phyloP scores from a whole-genome alignment of 2,888 invertebrate species.

The Epicampocera succincta region DNA sequence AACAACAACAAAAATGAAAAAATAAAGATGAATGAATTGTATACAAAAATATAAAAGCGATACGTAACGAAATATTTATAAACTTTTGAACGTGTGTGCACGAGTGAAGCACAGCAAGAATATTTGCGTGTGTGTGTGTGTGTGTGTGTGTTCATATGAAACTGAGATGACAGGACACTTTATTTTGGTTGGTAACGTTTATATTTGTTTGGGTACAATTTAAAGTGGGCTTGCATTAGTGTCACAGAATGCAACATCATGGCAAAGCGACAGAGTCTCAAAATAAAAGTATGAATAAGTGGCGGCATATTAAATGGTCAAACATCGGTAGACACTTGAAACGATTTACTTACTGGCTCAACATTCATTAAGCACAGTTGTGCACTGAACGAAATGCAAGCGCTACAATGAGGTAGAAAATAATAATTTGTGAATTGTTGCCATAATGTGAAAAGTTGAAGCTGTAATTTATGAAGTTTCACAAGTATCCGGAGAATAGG shows the following conservation, averaged over 20 bases:
- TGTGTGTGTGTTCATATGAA: conserved; percentile 25
- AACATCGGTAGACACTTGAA: conserved; percentile 49
- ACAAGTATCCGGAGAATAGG: no score
- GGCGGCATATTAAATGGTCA: conserved; percentile 54
- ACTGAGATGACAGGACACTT: conserved; percentile 64
- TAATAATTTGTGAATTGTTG: not conserved
- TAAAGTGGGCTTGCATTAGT: conserved; percentile 9
- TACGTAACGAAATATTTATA: conserved; percentile 38
- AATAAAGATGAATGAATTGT: conserved; percentile 50
- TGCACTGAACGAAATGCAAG: conserved; percentile 22
- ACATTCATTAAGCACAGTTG: conserved; percentile 20
- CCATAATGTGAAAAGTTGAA: not conserved
- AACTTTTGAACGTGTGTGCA: not conserved
- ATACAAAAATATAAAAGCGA: conserved; percentile 52
- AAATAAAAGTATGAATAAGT: conserved; percentile 27
- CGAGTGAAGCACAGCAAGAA: no score
- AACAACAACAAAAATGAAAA: not conserved
- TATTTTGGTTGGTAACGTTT: conserved; percentile 54
- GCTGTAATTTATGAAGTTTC: no score
- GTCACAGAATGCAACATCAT: not conserved
- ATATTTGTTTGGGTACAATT: conserved; percentile 8
- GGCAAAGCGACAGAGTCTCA: not conserved
- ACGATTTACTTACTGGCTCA: conserved; percentile 54
- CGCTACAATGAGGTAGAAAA: not conserved
- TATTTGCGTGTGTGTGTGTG: not conserved